A percentile compares a stretch with the other conserved stretches of the same genome.
phyloP scores from a whole-genome alignment of 2,888 invertebrate species.

The Furcula furcula region DNA sequence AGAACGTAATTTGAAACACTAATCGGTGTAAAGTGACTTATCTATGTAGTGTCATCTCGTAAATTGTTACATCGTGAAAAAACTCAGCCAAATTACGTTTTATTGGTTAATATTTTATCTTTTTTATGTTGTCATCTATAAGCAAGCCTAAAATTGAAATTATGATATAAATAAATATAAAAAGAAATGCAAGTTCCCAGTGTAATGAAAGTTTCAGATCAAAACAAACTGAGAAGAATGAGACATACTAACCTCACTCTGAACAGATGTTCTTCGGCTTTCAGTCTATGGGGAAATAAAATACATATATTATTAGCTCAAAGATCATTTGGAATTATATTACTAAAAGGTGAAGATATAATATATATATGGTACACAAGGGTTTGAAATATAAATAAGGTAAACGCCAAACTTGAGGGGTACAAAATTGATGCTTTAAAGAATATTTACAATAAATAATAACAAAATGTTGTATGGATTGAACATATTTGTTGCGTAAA shows the following conservation, averaged over 20 bases:
- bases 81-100: too few relatives aligned
- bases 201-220: too few relatives aligned
- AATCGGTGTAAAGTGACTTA: too few relatives aligned
- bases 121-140: too few relatives aligned
- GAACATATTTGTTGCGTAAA: slow-evolving; percentile 6
- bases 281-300: slow-evolving; percentile 53
- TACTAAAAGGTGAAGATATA: slow-evolving; percentile 9
- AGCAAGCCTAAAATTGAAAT: too few relatives aligned
- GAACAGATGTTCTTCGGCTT: slow-evolving; percentile 66
- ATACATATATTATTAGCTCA: slow-evolving; percentile 40
- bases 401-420: too few relatives aligned
- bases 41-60: too few relatives aligned
- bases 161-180: too few relatives aligned
- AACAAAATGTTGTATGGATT: slow-evolving; percentile 2
- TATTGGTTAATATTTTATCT: too few relatives aligned
- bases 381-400: background rate
- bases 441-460: slow-evolving; percentile 13
- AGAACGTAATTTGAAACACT: too few relatives aligned
- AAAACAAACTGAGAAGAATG: background rate
- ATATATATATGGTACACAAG: slow-evolving; percentile 3
- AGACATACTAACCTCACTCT: slow-evolving; percentile 57
- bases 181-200: too few relatives aligned
- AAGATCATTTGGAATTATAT: slow-evolving; percentile 7
- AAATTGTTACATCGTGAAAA: too few relatives aligned
- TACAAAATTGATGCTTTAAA: background rate